Evolutionary conservation across 2,113 vertebrate genomes (phyloP).

Genomic region (Microcebus griseorufus): DNA sequence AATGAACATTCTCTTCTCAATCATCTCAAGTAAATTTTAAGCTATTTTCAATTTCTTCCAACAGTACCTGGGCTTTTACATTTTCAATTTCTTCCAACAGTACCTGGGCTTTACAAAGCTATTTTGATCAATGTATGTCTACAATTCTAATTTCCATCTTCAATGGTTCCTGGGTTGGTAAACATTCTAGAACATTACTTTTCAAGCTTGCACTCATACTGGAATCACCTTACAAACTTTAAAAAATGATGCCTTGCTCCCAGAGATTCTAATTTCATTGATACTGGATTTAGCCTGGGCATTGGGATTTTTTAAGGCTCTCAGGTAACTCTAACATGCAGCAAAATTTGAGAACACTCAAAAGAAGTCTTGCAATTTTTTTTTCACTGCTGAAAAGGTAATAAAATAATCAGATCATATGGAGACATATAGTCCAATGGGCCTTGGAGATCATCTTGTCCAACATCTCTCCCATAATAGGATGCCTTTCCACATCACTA

Average conservation of each 20-base stretch:
- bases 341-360: not conserved
- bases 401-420: conserved; percentile 6
- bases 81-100: not conserved
- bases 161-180: not conserved
- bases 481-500: not conserved
- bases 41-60: not conserved
- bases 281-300: not conserved
- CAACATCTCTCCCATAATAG: not conserved
- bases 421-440: not conserved
- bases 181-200: conserved; percentile 34
- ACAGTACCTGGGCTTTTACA: not conserved
- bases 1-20: conserved; percentile 10
- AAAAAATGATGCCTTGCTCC: not conserved
- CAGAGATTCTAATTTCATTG: conserved; percentile 50
- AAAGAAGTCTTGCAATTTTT: not conserved
- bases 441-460: not conserved
- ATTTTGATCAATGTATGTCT: not conserved
- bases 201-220: not conserved
- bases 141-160: not conserved
- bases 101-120: not conserved
- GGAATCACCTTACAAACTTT: conserved; percentile 10
- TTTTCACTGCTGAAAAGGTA: not conserved
- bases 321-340: not conserved
- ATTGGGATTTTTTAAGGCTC: not conserved
- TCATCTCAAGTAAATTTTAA: conserved; percentile 49